These are phyloP conservation scores for Drosophila persimilis DNA, from an alignment of 1,140 invertebrate genomes.

Conservation along the genomic window DNA sequence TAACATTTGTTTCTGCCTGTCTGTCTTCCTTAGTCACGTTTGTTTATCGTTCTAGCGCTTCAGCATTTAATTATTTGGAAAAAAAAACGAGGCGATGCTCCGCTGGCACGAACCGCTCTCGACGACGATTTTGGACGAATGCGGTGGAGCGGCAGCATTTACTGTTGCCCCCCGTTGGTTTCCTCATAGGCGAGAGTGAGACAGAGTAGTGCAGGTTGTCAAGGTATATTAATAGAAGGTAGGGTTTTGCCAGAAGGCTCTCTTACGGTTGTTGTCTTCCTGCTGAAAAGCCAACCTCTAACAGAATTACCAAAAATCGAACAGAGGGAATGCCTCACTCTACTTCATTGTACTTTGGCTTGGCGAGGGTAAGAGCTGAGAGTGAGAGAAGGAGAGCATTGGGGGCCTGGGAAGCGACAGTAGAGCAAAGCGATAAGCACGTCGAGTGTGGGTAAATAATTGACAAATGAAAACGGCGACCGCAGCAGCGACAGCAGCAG, in stretches of 20 bases:
- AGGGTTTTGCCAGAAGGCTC: no score
- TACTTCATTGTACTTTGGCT: not conserved
- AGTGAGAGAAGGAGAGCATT: slow-evolving; percentile 4
- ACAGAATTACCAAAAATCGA: no score
- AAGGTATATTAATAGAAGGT: not conserved
- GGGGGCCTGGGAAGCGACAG: slow-evolving; percentile 11
- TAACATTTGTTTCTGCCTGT: slow-evolving; percentile 8
- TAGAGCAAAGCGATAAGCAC: slow-evolving; percentile 36
- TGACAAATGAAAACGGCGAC: not conserved
- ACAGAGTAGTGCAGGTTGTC: slow-evolving; percentile 6
- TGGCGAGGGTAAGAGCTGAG: not conserved
- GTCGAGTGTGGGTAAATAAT: slow-evolving; percentile 31
- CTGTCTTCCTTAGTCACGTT: slow-evolving; percentile 40
- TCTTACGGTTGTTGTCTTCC: no score
- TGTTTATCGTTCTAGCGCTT: slow-evolving; percentile 41
- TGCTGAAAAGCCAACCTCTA: no score
- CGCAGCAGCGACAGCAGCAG: slow-evolving; percentile 15
- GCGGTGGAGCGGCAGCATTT: slow-evolving; percentile 4
- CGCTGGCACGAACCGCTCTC: slow-evolving; percentile 46
- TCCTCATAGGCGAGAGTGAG: slow-evolving; percentile 8
- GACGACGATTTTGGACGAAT: slow-evolving; percentile 48
- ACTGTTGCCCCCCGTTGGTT: slow-evolving; percentile 2
- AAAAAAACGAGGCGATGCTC: slow-evolving; percentile 15
- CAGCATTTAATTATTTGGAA: not conserved
- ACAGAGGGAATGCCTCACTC: no score